These are phyloP conservation scores for Hestina assimilis DNA, from an alignment of 1,140 invertebrate genomes.

Conservation along the genomic window DNA sequence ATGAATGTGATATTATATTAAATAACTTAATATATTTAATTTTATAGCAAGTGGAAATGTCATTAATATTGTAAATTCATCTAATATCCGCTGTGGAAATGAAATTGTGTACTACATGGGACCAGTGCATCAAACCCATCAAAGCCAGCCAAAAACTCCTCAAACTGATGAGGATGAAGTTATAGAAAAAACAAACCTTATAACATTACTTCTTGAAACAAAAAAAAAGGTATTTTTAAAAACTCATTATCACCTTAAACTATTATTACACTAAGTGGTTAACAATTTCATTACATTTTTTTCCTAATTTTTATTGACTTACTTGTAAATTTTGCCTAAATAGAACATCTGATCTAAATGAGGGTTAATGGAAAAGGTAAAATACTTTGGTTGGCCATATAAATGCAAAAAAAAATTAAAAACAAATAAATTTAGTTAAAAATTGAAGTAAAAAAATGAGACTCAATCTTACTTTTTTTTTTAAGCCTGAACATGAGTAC, in stretches of 20 bases:
- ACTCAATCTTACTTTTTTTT: conserved; percentile 18
- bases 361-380: too few species aligned
- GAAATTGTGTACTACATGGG: conserved; percentile 63
- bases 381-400: too few species aligned
- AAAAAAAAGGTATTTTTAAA: conserved; percentile 40
- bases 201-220: conserved; percentile 56
- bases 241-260: not conserved
- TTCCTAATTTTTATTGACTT: too few species aligned
- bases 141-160: conserved; percentile 18
- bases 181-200: conserved; percentile 61
- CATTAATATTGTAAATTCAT: conserved; percentile 68
- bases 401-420: too few species aligned
- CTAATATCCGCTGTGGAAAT: conserved; percentile 59
- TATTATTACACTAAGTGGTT: not conserved
- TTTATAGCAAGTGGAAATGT: conserved; percentile 66
- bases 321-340: too few species aligned
- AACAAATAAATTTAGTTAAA: too few species aligned
- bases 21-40: not conserved
- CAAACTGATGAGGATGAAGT: conserved; percentile 32
- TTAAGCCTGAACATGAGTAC: conserved; percentile 66
- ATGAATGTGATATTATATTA: not conserved
- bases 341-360: too few species aligned
- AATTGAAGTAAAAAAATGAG: too few species aligned
- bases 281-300: not conserved
- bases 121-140: conserved; percentile 34